Evolutionary conservation across 1,140 invertebrate species (phyloP).

Genomic region (Triops cancriformis): DNA sequence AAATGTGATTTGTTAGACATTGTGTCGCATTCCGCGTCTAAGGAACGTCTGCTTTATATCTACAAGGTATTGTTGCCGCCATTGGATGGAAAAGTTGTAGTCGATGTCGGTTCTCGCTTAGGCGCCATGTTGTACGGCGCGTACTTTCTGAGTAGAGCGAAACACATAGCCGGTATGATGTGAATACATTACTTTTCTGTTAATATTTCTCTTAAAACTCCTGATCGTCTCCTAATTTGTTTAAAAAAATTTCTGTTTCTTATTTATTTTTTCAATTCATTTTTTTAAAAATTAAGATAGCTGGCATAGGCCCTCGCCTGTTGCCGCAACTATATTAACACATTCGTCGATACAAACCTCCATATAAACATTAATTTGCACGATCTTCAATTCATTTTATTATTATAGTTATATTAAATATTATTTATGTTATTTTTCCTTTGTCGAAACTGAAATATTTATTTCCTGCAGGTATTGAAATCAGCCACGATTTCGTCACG

Average conservation of each 20-base stretch:
- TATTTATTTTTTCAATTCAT: no score
- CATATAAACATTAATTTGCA: no score
- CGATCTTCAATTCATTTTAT: not conserved
- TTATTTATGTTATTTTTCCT: not conserved
- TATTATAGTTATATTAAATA: no score
- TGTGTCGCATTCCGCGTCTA: conserved; percentile 59
- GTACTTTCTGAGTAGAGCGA: conserved; percentile 34
- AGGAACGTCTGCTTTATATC: conserved; percentile 50
- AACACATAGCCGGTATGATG: conserved; percentile 19
- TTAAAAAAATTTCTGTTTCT: no score
- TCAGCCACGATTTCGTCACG: conserved; percentile 56
- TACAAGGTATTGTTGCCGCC: conserved; percentile 53
- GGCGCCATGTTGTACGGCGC: conserved; percentile 61
- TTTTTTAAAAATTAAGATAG: no score
- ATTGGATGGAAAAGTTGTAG: conserved; percentile 49
- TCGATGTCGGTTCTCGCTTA: conserved; percentile 61
- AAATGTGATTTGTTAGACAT: conserved; percentile 44
- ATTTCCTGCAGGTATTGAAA: conserved; percentile 54
- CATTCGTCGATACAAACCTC: no score
- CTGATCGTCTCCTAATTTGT: no score
- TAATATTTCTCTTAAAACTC: no score
- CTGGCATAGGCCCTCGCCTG: no score
- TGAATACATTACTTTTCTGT: no score
- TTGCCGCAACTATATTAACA: no score
- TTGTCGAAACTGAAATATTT: not conserved